Evolutionary conservation across 2,888 invertebrate species (phyloP), one percentile per base, ranked within the genome.

Genomic region (Stratiomys singularior): DNA sequence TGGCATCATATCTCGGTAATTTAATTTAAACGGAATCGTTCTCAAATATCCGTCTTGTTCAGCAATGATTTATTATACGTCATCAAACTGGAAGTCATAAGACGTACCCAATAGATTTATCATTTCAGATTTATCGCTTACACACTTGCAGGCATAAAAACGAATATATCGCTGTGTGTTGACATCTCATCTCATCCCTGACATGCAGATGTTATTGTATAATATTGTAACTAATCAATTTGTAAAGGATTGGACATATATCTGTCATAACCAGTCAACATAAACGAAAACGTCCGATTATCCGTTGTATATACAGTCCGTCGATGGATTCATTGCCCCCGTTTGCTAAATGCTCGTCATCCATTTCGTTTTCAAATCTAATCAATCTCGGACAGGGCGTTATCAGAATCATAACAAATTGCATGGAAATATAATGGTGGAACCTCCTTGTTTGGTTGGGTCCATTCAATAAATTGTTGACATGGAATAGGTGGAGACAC

Each of bases 381-480:
- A 71, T 71, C 47, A 71, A 71, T 71, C 71, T 71, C 71, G 71
- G 71, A 71, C 71, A 47, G 27, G 71, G 71, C 71, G 71, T 71
- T 71, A 71, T 71, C 71, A 47, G 47, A 47, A 47, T 71, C 71
- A 71, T 71, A 71, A 71, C 71, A 71, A 71, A 71, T 71, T 71
- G 71, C 27, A 47, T 47, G 27, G 71, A 47, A 71, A 18, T 71
- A 71, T 47, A 47, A 46, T 52, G 18, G 46, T 30, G 25, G 15
- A 60, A 37, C 37, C 21, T 25, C 60, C 60, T 25, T 18, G 60
- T 18, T 15, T 21, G 30, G 64, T 28, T 15, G 15, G 30, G 15
- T 64, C 64, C 18, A 21, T 30, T 67, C 27, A 47, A 23, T 46
- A 37, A 37, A 37, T 37, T 47, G 71, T 27, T 23, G 52, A 71